Percentiles rank a stretch among this genome's conserved stretches.
phyloP scores from a whole-genome alignment of 2,888 invertebrate species.

The Coremacera marginata region DNA sequence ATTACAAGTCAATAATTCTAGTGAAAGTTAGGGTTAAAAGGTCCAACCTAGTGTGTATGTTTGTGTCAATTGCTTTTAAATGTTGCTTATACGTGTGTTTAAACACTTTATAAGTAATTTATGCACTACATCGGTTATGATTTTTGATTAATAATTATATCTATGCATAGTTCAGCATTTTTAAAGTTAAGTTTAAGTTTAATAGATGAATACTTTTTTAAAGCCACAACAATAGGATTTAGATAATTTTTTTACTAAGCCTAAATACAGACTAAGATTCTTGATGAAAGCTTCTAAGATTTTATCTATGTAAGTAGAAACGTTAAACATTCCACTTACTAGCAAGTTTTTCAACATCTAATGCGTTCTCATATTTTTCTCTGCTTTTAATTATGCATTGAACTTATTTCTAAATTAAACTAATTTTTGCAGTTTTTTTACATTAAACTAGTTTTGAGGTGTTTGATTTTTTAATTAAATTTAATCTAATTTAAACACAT shows the following conservation, averaged over 20 bases:
- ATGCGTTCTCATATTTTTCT: not conserved
- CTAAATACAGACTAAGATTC: not conserved
- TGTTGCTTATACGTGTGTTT: not conserved
- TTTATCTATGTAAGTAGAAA: not conserved
- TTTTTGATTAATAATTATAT: no score
- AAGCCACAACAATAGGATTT: constrained; percentile 25
- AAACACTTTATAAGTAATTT: not conserved
- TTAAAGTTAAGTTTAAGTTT: no score
- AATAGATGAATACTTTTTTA: not conserved
- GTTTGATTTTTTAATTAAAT: constrained; percentile 9
- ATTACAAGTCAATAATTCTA: no score
- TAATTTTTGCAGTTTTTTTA: not conserved
- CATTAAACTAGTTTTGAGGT: not conserved
- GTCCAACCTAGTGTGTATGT: no score
- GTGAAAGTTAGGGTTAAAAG: no score
- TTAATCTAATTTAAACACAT: constrained; percentile 20
- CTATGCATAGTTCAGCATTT: no score
- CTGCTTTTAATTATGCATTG: not conserved
- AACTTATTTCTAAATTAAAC: not conserved
- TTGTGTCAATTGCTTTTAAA: not conserved
- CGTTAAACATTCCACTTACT: no score
- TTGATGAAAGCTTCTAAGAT: not conserved
- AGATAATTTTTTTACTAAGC: not conserved
- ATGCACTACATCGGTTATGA: no score
- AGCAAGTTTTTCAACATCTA: not conserved